Base-by-base conservation (phyloP, 2,797 vertebrate genomes). In the Hylomyscus alleni region DNA sequence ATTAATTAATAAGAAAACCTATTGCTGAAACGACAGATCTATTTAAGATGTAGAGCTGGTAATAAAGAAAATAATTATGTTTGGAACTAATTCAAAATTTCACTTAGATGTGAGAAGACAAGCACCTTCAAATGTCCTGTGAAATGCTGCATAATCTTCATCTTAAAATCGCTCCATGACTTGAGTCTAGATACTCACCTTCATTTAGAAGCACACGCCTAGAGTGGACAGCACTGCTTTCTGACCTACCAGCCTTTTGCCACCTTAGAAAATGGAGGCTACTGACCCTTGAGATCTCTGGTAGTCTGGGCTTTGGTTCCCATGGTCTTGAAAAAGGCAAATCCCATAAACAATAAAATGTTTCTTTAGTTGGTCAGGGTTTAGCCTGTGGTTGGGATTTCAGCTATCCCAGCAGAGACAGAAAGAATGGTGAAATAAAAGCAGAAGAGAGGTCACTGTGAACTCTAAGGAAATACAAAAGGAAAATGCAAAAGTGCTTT, bases 321-420 rank as follows among this genome's bases (percentile, higher is more conserved):
- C 91, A 58, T 8, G 34, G 85, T 72, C n/a, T 67, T 88, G 7
- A 67, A 82, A 44, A 31, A 73, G 67, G 56, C 87, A 93, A 84
- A 96, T 50, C 76, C 67, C 77, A 80, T 73, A 77, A 88, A 47
- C 54, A 6, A 58, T 83, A 86, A 83, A 80, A 83, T 93, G 90
- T 95, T 97, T 96, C 72, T 90, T 96, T 95, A 72, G 40, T 97
- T 83, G 47, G 91, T 97, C 87, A 95, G 14, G 93, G 75, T 96
- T 97, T 97, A 98, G 81, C 90, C 69, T 89, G 96, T 93, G 93
- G 75, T 56, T 94, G 90, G 67, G 75, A 83, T 97, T 81, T 95
- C 78, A 67, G 44, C 77, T 62, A 37, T 87, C 81, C 50, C 88
- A 26, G 9, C 40, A 50, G 65, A 92, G 50, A 50, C 76, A 89